Conservation (phyloP, 1,140 invertebrate species). For the Laupala kohalensis region DNA sequence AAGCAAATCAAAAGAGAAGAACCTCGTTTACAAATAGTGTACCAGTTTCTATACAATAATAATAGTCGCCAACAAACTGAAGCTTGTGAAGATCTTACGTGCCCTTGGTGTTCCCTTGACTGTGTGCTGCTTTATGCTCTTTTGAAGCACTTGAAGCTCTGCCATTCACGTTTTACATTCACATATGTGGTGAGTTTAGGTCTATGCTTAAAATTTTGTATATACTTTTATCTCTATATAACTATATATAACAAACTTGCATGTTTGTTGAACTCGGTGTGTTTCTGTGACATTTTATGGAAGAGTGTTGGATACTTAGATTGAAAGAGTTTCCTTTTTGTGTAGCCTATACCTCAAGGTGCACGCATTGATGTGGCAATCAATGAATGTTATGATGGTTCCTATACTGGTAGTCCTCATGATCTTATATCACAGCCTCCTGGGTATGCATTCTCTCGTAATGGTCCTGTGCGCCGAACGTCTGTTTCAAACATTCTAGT, state of each 20-base stretch:
- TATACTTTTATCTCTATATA: not conserved
- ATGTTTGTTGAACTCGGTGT: not conserved
- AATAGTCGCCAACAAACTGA: constrained; percentile 90
- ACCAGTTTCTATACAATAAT: constrained; percentile 93
- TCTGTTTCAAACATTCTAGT: constrained; percentile 80
- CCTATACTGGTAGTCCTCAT: constrained; percentile 87
- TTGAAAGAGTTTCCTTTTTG: constrained; percentile 16
- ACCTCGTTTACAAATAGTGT: constrained; percentile 55
- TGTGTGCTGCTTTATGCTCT: constrained; percentile 77
- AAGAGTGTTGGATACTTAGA: not conserved
- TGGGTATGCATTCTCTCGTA: constrained; percentile 48
- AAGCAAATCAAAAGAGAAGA: not conserved
- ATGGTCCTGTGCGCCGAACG: constrained; percentile 71
- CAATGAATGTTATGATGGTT: constrained; percentile 89
- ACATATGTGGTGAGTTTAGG: constrained; percentile 64
- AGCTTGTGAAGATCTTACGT: constrained; percentile 78
- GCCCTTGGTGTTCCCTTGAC: constrained; percentile 89
- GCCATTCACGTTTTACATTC: constrained; percentile 87
- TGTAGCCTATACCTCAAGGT: constrained; percentile 63
- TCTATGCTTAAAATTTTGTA: not conserved
- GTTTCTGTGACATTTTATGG: not conserved
- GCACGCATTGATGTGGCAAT: constrained; percentile 88
- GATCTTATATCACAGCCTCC: constrained; percentile 65
- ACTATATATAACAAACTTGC: not conserved
- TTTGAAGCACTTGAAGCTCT: constrained; percentile 84